These are phyloP conservation scores for Nomada ruficornis DNA, from an alignment of 2,888 invertebrate species.

Conservation along the genomic window DNA sequence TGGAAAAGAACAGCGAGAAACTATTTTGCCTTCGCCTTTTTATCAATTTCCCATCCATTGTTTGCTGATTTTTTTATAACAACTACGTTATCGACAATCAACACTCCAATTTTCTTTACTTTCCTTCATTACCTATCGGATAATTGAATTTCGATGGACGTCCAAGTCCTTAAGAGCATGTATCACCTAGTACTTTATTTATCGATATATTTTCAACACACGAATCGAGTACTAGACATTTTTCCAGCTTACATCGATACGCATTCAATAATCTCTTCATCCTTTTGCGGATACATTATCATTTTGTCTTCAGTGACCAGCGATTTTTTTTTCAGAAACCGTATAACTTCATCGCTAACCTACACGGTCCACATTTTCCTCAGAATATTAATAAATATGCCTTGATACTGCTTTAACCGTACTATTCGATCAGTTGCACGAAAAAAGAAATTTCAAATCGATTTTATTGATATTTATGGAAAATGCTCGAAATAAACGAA, in stretches of 20 bases:
- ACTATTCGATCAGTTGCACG: no score
- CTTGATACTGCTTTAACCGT: background rate
- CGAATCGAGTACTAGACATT: background rate
- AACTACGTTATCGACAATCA: background rate
- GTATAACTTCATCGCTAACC: conserved; percentile 44
- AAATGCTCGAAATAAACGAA: no score
- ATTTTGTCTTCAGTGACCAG: conserved; percentile 51
- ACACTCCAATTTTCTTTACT: background rate
- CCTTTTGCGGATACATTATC: background rate
- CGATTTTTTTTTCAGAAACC: conserved; percentile 47
- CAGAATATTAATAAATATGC: background rate
- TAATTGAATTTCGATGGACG: conserved; percentile 1
- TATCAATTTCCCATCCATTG: background rate
- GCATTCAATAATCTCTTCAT: background rate
- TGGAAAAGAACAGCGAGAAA: conserved; percentile 63
- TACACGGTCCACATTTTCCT: conserved; percentile 11
- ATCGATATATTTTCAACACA: conserved; percentile 15
- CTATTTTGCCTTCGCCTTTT: background rate
- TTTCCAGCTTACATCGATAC: background rate
- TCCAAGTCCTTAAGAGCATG: conserved; percentile 27
- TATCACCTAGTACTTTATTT: conserved; percentile 15
- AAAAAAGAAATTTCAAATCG: no score
- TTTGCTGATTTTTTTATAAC: background rate
- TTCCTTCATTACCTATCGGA: background rate
- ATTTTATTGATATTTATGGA: no score